Conservation (phyloP, 2,888 invertebrate genomes). For the Netelia melanura region DNA sequence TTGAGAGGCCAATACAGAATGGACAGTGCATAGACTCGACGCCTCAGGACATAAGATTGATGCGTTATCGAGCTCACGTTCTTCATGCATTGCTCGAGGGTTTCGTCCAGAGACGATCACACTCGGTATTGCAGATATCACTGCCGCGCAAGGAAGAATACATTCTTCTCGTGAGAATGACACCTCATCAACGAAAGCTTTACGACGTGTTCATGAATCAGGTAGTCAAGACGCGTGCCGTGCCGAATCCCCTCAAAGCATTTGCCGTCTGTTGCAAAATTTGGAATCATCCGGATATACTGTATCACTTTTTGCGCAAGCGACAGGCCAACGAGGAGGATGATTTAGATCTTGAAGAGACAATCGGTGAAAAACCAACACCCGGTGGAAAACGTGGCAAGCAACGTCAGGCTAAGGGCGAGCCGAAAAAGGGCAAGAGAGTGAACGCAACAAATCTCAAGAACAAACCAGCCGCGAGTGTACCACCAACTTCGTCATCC, state of each 20-base stretch:
- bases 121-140: slow-evolving; percentile 95
- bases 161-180: slow-evolving; percentile 95
- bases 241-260: slow-evolving; percentile 98
- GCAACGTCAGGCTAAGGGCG: slow-evolving; percentile 83
- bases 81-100: slow-evolving; percentile 97
- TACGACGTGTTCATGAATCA: slow-evolving; percentile 98
- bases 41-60: slow-evolving; percentile 95
- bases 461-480: slow-evolving; percentile 86
- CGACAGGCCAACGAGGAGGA: slow-evolving; percentile 91
- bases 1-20: slow-evolving; percentile 98
- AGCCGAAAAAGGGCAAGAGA: slow-evolving; percentile 82
- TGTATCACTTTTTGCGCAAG: slow-evolving; percentile 95
- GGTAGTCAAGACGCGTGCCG: slow-evolving; percentile 93
- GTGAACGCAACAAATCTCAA: slow-evolving; percentile 79
- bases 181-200: slow-evolving; percentile 94
- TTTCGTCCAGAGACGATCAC: slow-evolving; percentile 98
- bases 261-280: slow-evolving; percentile 99
- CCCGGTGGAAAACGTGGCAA: slow-evolving; percentile 83
- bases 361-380: slow-evolving; percentile 86
- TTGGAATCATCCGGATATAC: slow-evolving; percentile 97
- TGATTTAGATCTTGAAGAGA: slow-evolving; percentile 93
- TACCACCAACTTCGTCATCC: slow-evolving; percentile 84
- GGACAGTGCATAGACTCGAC: slow-evolving; percentile 99
- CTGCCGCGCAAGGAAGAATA: slow-evolving; percentile 98
- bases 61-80: slow-evolving; percentile 98